A percentile compares a stretch with the other conserved stretches of the same genome.
Evolutionary conservation across 1,140 invertebrate species (phyloP).

Genomic region (Drosophila rhopaloa): DNA sequence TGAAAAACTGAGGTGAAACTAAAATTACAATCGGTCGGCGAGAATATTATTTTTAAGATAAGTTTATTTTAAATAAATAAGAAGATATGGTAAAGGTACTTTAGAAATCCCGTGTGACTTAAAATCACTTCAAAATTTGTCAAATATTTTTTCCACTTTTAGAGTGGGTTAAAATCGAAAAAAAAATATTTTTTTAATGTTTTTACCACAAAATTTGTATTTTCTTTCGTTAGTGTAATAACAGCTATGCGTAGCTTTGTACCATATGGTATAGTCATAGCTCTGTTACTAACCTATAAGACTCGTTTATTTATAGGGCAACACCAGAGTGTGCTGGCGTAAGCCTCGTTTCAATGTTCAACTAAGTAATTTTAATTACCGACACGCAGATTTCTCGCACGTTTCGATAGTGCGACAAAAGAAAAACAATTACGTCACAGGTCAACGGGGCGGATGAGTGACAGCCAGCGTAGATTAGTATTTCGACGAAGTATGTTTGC

Average conservation of each 20-base stretch:
- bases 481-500: slow-evolving; percentile 29
- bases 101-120: too few relatives aligned
- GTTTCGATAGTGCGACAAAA: slow-evolving; percentile 29
- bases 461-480: slow-evolving; percentile 30
- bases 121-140: too few relatives aligned
- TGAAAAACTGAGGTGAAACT: neutral
- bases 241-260: too few relatives aligned
- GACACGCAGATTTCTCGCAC: slow-evolving; percentile 7
- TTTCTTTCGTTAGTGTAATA: too few relatives aligned
- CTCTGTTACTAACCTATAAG: neutral
- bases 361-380: slow-evolving; percentile 13
- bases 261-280: neutral
- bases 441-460: slow-evolving; percentile 35
- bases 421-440: slow-evolving; percentile 50
- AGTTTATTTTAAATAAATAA: too few relatives aligned
- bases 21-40: neutral
- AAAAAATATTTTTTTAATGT: too few relatives aligned
- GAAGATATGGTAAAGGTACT: too few relatives aligned
- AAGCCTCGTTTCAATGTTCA: slow-evolving; percentile 9
- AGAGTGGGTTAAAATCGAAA: too few relatives aligned
- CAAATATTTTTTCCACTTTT: too few relatives aligned
- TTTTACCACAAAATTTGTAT: too few relatives aligned
- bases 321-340: neutral
- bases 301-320: slow-evolving; percentile 2
- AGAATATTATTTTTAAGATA: neutral